phyloP scores from a whole-genome alignment of 2,797 vertebrate species.

The Myotis vivesi region DNA sequence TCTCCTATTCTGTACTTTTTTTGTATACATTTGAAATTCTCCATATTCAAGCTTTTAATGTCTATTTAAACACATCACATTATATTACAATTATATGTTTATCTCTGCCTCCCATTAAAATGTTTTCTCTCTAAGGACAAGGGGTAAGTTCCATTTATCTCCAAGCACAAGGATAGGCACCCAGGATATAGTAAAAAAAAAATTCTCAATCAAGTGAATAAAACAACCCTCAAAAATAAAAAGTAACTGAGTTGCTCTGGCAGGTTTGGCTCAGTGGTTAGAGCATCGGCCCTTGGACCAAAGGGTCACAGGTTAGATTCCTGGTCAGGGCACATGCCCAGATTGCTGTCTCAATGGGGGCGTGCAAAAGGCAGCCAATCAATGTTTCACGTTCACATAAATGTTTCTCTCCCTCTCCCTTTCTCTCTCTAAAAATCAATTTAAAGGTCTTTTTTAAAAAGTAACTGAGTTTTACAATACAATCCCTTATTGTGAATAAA shows the following conservation, averaged over 20 bases:
- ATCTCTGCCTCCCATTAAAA: constrained; percentile 16
- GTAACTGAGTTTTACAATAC: constrained; percentile 18
- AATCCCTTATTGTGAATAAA: background rate
- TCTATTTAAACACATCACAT: background rate
- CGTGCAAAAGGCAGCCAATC: no score
- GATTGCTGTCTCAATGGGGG: no score
- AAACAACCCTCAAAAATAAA: constrained; percentile 33
- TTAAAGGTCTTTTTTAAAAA: background rate
- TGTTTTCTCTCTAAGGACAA: constrained; percentile 26
- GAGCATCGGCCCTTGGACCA: no score
- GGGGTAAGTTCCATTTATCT: constrained; percentile 34
- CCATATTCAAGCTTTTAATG: background rate
- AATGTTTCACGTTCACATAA: no score
- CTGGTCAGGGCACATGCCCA: no score
- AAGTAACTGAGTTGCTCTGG: background rate
- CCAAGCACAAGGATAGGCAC: background rate
- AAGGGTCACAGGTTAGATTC: no score
- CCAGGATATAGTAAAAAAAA: background rate
- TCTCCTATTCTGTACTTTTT: background rate
- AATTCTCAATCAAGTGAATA: constrained; percentile 22
- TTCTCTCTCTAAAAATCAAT: no score
- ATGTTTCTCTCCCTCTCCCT: no score
- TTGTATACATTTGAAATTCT: background rate
- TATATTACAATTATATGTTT: constrained; percentile 24
- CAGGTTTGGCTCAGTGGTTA: no score